Percentiles rank a stretch among this genome's conserved stretches.
Evolutionary conservation across 2,797 vertebrate species (phyloP).

Genomic region (Toxotes lorentzi): DNA sequence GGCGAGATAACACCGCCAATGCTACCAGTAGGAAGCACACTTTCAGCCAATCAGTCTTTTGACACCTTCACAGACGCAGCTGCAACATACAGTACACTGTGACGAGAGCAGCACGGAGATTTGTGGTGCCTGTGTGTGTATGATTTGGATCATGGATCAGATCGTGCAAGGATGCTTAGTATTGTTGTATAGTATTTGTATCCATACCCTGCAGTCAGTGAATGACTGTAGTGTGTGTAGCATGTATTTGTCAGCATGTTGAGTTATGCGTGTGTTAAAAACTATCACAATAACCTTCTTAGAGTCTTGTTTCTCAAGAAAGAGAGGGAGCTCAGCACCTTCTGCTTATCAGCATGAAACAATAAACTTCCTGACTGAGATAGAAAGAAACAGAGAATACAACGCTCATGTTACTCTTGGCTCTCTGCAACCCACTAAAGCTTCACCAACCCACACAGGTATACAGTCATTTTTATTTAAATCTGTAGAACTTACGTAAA

Average conservation of each 20-base stretch:
- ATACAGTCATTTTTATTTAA: background rate
- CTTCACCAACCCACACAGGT: slow-evolving; percentile 9
- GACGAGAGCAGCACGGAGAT: slow-evolving; percentile 25
- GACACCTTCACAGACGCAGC: slow-evolving; percentile 49
- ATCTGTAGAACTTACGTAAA: background rate
- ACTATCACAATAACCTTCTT: slow-evolving; percentile 11
- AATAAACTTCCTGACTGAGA: slow-evolving; percentile 16
- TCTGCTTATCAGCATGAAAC: slow-evolving; percentile 8
- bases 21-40: slow-evolving; percentile 24
- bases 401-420: slow-evolving; percentile 3
- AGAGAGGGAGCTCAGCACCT: slow-evolving; percentile 4
- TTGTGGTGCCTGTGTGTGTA: slow-evolving; percentile 3
- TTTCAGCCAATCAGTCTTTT: slow-evolving; percentile 48
- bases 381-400: slow-evolving; percentile 2
- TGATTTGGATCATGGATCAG: slow-evolving; percentile 2
- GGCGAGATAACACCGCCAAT: slow-evolving; percentile 38
- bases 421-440: slow-evolving; percentile 6
- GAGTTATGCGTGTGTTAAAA: background rate
- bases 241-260: background rate
- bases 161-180: background rate
- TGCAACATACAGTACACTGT: slow-evolving; percentile 35
- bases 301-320: background rate
- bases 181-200: background rate
- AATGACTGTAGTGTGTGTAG: background rate
- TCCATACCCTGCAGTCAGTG: background rate